Conservation (phyloP, 1,140 invertebrate genomes). For the Heliothis virescens region DNA sequence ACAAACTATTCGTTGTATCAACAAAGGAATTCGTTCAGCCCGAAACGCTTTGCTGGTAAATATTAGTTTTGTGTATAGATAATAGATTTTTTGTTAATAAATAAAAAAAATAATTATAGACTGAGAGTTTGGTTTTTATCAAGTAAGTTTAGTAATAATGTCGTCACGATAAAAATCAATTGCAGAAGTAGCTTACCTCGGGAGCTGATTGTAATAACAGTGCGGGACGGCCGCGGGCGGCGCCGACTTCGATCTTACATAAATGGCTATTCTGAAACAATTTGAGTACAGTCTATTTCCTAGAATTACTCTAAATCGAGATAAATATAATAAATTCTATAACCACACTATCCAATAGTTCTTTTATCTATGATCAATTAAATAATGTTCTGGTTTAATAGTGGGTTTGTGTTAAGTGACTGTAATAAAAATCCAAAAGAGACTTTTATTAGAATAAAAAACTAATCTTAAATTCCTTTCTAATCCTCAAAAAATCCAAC, state of each 20-base stretch:
- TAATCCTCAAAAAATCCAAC: background rate
- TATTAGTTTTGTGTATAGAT: constrained; percentile 53
- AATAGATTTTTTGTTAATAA: constrained; percentile 66
- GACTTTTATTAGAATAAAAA: background rate
- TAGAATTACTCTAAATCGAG: background rate
- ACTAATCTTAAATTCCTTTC: background rate
- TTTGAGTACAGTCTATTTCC: background rate
- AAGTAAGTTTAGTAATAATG: constrained; percentile 70
- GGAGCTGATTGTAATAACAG: constrained; percentile 76
- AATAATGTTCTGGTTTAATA: too few relatives aligned
- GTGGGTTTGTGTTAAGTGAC: background rate
- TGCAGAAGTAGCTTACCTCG: constrained; percentile 66
- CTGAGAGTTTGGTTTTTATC: constrained; percentile 61
- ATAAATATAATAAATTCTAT: background rate
- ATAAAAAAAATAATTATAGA: constrained; percentile 69
- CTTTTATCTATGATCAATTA: too few relatives aligned
- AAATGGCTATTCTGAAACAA: constrained; percentile 52
- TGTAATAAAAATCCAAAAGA: background rate
- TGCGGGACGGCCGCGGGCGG: constrained; percentile 60
- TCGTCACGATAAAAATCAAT: constrained; percentile 80
- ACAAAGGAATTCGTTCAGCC: constrained; percentile 46
- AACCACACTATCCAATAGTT: too few relatives aligned
- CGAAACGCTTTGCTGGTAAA: constrained; percentile 50
- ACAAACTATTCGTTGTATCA: constrained; percentile 19
- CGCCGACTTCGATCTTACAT: constrained; percentile 44